Conservation (phyloP, 2,113 vertebrate species). For the Cyprinus carpio region DNA sequence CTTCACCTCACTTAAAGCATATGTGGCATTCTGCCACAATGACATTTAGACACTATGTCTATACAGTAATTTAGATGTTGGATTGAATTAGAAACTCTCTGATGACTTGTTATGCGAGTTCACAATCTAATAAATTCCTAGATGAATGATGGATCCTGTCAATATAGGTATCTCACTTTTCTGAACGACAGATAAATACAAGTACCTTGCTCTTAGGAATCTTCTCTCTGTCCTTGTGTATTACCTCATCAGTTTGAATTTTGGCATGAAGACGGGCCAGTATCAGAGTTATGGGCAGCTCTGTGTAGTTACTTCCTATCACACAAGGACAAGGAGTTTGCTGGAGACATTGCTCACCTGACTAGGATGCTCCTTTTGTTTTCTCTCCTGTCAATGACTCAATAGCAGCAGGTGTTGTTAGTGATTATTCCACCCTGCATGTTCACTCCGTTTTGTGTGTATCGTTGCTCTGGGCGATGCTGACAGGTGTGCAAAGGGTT, state of each 20-base stretch:
- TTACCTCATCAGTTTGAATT: not conserved
- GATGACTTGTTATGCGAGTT: not conserved
- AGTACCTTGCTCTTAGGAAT: conserved; percentile 5
- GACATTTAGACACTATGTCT: conserved; percentile 16
- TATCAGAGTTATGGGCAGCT: not conserved
- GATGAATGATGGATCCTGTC: not conserved
- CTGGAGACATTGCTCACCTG: not conserved
- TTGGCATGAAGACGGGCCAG: not conserved
- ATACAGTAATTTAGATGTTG: conserved; percentile 2
- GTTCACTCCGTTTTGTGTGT: not conserved
- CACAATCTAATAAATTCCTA: not conserved
- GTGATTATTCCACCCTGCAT: conserved; percentile 21
- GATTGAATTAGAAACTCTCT: not conserved
- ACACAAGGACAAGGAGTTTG: not conserved
- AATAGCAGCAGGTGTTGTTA: conserved; percentile 1
- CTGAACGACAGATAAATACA: not conserved
- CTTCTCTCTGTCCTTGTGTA: not conserved
- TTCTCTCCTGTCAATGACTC: not conserved
- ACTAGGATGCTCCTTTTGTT: not conserved
- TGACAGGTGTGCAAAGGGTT: not conserved
- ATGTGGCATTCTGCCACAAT: not conserved
- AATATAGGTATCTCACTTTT: not conserved
- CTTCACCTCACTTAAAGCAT: not conserved
- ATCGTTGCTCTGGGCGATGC: not conserved
- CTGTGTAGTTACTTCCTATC: not conserved